Evolutionary conservation across 2,888 invertebrate genomes (phyloP), one percentile per base, ranked within the genome.

Genomic region (Calliphora vomitoria): DNA sequence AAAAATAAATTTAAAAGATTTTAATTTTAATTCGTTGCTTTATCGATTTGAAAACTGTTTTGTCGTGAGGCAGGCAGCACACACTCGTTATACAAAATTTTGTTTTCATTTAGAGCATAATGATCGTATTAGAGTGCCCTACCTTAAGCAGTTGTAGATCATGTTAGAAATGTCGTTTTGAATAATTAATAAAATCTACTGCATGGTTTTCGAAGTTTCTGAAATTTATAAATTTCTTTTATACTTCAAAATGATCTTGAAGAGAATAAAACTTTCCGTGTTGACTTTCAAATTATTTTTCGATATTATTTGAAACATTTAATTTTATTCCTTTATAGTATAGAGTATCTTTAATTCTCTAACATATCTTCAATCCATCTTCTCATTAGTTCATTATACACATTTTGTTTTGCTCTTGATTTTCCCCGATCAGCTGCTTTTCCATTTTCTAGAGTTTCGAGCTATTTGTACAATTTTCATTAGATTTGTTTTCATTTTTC

Each of bases 1-100:
- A 87, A 85, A 87, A 87, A 87, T 87, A 87, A 82, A 87, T 85
- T 84, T 18, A 64, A 87, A 82, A 75, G 5, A 66, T 47, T 83
- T 72, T 55, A 41, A 58, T 68, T 66, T 78, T 47, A 44, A 44
- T 60, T 78, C 25, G 74, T 75, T 68, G 68, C 35, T 25, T 62
- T 79, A 50, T 38, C 18, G 62, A 64, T 79, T 72, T 79, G 25
- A 71, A 78, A 66, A 69, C 4, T 55, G 44, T 82, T 71, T 74
- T 82, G 74, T 81, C 69, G 68, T 55, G 8, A 25, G 11, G 11
- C 20, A 25, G 11, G 11, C 44, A 44, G 15, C 72, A 58, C 47
- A 44, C 11, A 81, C 60, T 68, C 58, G 20, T 38, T 71, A 18
- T 41, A 47, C n/a, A 58, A 18, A 72, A 81, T 60, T 62, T 74